These are phyloP conservation scores for Carassius gibelio DNA, from an alignment of 2,113 vertebrate species.

Conservation along the genomic window DNA sequence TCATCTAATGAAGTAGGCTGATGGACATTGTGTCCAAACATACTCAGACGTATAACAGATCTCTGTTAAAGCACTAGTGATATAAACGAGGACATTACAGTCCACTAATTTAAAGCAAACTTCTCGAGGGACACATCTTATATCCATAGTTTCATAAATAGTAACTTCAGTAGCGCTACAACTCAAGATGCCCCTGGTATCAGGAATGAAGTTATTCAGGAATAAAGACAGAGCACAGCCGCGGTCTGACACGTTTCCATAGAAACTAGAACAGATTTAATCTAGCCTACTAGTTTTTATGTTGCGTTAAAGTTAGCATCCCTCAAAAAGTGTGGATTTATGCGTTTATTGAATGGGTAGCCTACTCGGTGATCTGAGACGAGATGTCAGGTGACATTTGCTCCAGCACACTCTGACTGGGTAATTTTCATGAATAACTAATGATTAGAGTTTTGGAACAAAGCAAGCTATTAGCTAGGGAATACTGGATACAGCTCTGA, in stretches of 20 bases:
- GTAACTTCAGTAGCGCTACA: not conserved
- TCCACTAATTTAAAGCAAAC: conserved; percentile 23
- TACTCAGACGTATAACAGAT: not conserved
- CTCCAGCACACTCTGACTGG: not conserved
- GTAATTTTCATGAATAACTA: conserved; percentile 45
- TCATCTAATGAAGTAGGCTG: not conserved
- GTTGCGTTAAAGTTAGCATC: conserved; percentile 29
- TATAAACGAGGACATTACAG: not conserved
- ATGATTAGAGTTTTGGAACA: conserved; percentile 37
- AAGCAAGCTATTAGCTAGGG: not conserved
- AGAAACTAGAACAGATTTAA: conserved; percentile 58
- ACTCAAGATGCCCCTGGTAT: conserved; percentile 18
- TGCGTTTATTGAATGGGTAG: not conserved
- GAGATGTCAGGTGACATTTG: conserved; percentile 40
- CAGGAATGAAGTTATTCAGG: conserved; percentile 19
- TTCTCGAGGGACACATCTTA: conserved; percentile 17
- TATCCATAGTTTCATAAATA: not conserved
- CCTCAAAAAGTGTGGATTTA: not conserved
- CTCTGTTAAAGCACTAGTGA: not conserved
- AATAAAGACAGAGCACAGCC: conserved; percentile 30
- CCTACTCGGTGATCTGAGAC: conserved; percentile 16
- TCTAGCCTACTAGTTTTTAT: conserved; percentile 47
- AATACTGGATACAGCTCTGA: not conserved
- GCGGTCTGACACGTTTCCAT: conserved; percentile 58
- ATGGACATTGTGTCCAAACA: not conserved